Conservation (phyloP, 2,888 invertebrate species). For the Ptilodon capucinus region DNA sequence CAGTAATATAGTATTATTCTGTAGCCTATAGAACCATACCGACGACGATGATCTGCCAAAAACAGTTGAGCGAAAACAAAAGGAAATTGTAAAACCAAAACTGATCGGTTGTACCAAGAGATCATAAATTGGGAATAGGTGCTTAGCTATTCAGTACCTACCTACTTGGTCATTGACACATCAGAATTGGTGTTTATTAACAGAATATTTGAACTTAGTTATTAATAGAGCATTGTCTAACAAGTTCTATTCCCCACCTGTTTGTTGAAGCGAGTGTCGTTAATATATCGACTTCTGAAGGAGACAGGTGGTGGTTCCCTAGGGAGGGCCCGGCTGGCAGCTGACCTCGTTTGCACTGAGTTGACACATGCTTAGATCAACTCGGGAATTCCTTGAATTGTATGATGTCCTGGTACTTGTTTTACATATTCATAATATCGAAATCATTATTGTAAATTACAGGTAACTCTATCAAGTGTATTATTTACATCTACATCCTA, state of each 20-base stretch:
- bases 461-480: too few relatives aligned
- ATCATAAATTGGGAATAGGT: neutral
- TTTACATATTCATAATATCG: too few relatives aligned
- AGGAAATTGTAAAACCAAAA: too few relatives aligned
- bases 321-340: slow-evolving; percentile 32
- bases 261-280: slow-evolving; percentile 11
- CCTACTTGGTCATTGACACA: slow-evolving; percentile 9
- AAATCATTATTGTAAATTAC: too few relatives aligned
- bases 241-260: slow-evolving; percentile 20
- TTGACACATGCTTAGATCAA: slow-evolving; percentile 26
- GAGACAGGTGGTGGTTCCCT: slow-evolving; percentile 52
- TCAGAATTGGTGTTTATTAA: slow-evolving; percentile 4
- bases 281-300: slow-evolving; percentile 34
- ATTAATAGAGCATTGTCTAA: slow-evolving; percentile 5
- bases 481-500: too few relatives aligned
- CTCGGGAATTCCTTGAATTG: slow-evolving; percentile 20
- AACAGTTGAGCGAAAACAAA: too few relatives aligned
- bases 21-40: too few relatives aligned
- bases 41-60: too few relatives aligned
- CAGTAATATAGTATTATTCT: too few relatives aligned
- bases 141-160: neutral
- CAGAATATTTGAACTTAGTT: neutral
- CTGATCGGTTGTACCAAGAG: too few relatives aligned
- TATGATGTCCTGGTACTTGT: slow-evolving; percentile 31
- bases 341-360: slow-evolving; percentile 28